Evolutionary conservation across 2,113 vertebrate species (phyloP).

Genomic region (Cyprinodon variegatus): DNA sequence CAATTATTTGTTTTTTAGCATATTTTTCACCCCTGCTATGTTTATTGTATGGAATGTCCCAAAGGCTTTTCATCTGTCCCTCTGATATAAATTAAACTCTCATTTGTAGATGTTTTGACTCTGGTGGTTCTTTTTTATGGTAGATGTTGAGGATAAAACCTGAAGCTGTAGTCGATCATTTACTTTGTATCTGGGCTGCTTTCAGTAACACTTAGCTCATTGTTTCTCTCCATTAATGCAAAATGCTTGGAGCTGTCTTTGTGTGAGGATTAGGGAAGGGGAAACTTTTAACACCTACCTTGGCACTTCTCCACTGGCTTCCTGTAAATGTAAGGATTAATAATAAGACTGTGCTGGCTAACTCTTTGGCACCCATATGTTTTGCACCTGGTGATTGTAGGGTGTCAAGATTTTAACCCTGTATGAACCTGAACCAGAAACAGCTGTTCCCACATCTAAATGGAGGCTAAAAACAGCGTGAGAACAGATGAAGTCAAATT

Average conservation of each 20-base stretch:
- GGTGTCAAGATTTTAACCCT: constrained; percentile 41
- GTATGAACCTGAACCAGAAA: constrained; percentile 40
- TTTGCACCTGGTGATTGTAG: constrained; percentile 49
- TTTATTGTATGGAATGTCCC: neutral
- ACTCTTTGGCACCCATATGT: constrained; percentile 50
- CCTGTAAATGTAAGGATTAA: constrained; percentile 56
- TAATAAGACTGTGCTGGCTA: constrained; percentile 41
- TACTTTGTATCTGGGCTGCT: neutral
- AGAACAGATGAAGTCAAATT: neutral
- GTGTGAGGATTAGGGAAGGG: constrained; percentile 15
- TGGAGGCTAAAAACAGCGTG: neutral
- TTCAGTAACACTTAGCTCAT: constrained; percentile 4
- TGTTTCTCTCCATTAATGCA: constrained; percentile 5
- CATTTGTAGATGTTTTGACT: neutral
- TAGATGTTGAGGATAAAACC: neutral
- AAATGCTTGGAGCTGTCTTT: constrained; percentile 33
- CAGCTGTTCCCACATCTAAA: constrained; percentile 18
- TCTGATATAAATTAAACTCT: neutral
- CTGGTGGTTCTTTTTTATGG: neutral
- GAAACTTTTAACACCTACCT: constrained; percentile 27
- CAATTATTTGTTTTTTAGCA: neutral
- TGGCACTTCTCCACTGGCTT: constrained; percentile 33
- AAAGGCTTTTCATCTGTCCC: neutral
- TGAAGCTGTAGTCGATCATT: neutral
- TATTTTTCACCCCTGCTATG: neutral